Base-by-base conservation (phyloP, 23 tunicate genomes). In the Styela clava region DNA sequence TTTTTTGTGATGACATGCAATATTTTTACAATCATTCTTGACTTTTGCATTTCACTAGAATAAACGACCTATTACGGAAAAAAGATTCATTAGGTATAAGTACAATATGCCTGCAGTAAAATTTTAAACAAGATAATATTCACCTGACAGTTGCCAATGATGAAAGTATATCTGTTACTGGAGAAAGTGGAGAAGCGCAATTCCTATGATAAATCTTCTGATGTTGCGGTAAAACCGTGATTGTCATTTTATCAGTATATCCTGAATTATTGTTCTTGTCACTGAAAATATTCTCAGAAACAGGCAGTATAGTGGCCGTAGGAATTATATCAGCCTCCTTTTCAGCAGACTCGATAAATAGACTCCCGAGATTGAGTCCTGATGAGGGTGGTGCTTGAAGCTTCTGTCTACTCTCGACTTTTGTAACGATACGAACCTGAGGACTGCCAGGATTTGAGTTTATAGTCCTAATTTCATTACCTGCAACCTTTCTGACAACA, bases 301-400 rank as follows among this genome's bases (percentile, higher is more conserved):
- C 86, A 5, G 92, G 83, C 2, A 68, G 73, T 24, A 79, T 86
- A 24, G 89, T 79, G 33, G 84, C 72, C 0, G 68, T 67, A 69
- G 62, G 73, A 68, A 72, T 78, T 29, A 79, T 78, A 35, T 73
- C 84, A 21, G 79, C 92, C 16, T 81, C 74, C 31, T 88, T 88
- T 68, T 88, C 92, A n/a, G 79, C 92, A 34, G 68, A 82, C 69
- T 88, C 92, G 18, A 88, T 72, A 83, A 88, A 88, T 62, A 83
- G 74, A 78, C 92, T 88, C 0, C 92, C 92, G 27, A 88, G 69
- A 34, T 88, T 88, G 2, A 82, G 61, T 3, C 78, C 31, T 5
- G 56, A 44, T 5, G 56, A 44, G 9, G 56, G 56, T 29, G 71
- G 24, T 25, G 32, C 16, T 27, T 12, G 18, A 67, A 18, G 71